Conservation (phyloP, 2,888 invertebrate species). For the Spisula solida region DNA sequence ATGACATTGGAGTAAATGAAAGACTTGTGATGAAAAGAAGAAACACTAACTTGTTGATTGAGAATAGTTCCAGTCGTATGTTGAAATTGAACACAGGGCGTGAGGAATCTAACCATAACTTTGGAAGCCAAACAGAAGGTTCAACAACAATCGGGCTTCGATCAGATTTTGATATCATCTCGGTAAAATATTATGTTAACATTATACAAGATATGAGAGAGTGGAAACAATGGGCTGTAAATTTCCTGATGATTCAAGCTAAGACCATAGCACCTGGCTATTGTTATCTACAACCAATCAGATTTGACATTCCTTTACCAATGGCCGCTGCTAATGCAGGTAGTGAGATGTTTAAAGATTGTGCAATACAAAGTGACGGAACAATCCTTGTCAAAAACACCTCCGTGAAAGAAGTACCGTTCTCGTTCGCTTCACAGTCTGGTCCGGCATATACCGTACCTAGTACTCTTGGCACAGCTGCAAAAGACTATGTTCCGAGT, state of each 20-base stretch:
- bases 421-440: background rate
- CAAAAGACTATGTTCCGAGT: background rate
- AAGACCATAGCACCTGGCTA: conserved; percentile 1
- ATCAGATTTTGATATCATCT: background rate
- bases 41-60: background rate
- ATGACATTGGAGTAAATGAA: conserved; percentile 26
- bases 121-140: conserved; percentile 20
- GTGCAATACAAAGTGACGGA: background rate
- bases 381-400: background rate
- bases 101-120: background rate
- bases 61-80: background rate
- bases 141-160: background rate
- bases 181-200: too few relatives aligned
- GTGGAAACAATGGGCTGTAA: background rate
- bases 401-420: background rate
- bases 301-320: background rate
- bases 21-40: conserved; percentile 18
- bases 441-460: background rate
- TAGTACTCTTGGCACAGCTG: background rate
- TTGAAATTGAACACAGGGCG: too few relatives aligned
- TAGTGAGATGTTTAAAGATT: background rate
- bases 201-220: conserved; percentile 1
- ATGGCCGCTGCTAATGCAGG: background rate
- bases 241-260: background rate
- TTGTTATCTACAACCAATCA: conserved; percentile 7